Conservation (phyloP, 2,113 vertebrate species). For the Himantopus leucocephalus region DNA sequence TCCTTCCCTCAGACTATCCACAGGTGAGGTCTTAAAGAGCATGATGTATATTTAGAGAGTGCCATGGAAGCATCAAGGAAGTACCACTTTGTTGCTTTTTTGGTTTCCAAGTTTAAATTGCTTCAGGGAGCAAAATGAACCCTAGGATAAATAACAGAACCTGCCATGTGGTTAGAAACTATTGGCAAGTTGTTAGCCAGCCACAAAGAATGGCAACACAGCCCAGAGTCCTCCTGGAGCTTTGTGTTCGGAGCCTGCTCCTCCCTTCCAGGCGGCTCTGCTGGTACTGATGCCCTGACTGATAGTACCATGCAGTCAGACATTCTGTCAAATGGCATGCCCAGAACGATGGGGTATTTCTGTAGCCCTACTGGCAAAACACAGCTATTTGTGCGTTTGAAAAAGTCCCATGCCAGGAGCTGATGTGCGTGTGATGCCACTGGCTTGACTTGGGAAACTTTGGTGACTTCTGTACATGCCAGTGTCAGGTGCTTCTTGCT, state of each 20-base stretch:
- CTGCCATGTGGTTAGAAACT: not conserved
- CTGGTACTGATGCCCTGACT: not conserved
- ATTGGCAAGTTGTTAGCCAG: not conserved
- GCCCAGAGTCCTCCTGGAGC: not conserved
- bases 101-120: not conserved
- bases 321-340: not conserved
- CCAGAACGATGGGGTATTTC: fast-evolving
- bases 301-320: not conserved
- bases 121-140: not conserved
- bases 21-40: not conserved
- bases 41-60: not conserved
- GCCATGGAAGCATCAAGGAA: not conserved
- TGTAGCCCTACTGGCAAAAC: not conserved
- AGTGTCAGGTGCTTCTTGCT: not conserved
- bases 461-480: not conserved
- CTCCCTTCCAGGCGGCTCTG: not conserved
- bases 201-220: not conserved
- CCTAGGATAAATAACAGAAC: not conserved
- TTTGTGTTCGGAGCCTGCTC: not conserved
- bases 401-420: not conserved
- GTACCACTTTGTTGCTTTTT: not conserved
- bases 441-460: not conserved
- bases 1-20: not conserved
- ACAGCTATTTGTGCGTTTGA: not conserved
- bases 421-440: not conserved